Evolutionary conservation across 2,113 vertebrate species (phyloP).

Genomic region (Rutilus rutilus): DNA sequence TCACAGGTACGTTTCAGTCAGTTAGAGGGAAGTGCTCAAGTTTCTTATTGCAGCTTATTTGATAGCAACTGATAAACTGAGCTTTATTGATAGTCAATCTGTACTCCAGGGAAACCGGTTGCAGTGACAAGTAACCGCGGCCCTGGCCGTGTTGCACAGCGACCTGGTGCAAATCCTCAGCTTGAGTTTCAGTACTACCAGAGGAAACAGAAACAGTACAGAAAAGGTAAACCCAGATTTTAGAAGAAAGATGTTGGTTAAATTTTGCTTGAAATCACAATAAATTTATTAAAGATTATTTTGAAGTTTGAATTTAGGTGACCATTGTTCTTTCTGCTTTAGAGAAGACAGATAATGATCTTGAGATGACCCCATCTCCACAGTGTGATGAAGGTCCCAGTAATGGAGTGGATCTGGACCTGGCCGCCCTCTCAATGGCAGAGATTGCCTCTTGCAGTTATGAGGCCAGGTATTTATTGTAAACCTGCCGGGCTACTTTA

Average conservation of each 20-base stretch:
- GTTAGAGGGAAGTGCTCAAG: neutral
- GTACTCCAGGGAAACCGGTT: conserved; percentile 86
- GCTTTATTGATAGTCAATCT: neutral
- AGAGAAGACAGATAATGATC: conserved; percentile 70
- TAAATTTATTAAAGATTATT: neutral
- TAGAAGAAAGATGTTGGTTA: neutral
- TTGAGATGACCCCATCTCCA: conserved; percentile 75
- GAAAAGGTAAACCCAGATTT: conserved; percentile 75
- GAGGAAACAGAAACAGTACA: conserved; percentile 80
- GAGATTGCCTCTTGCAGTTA: conserved; percentile 99
- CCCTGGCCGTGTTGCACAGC: conserved; percentile 77
- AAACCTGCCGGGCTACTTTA: neutral
- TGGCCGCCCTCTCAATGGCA: conserved; percentile 87
- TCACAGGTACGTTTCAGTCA: conserved; percentile 81
- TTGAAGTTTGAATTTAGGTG: neutral
- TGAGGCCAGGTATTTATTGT: conserved; percentile 85
- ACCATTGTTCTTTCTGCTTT: conserved; percentile 6
- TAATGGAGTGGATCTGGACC: conserved; percentile 77
- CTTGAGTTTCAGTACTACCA: conserved; percentile 92
- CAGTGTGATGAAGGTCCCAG: conserved; percentile 71
- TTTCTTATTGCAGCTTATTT: neutral
- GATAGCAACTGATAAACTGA: conserved; percentile 6
- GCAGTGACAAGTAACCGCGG: conserved; percentile 97
- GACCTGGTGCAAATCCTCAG: conserved; percentile 86
- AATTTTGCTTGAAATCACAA: neutral